A percentile compares a stretch with the other conserved stretches of the same genome.
Conservation (phyloP, 2,113 vertebrate species). For the Choloepus hoffmanni region DNA sequence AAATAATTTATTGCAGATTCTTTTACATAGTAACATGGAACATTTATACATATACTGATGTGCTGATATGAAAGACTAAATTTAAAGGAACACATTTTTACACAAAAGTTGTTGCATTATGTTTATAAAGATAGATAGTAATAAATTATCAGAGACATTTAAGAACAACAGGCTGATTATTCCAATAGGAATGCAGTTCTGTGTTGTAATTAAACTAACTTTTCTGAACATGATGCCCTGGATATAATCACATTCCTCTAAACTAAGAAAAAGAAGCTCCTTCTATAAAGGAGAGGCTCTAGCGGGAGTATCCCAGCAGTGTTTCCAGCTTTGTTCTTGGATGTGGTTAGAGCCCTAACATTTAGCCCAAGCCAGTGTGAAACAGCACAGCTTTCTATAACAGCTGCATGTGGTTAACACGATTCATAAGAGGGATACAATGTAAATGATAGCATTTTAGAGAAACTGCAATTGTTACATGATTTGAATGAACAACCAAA, state of each 20-base stretch:
- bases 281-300: slow-evolving; percentile 68
- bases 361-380: slow-evolving; percentile 3
- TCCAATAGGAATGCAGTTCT: slow-evolving; percentile 73
- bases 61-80: slow-evolving; percentile 81
- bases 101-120: slow-evolving; percentile 82
- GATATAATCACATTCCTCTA: slow-evolving; percentile 59
- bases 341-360: slow-evolving; percentile 24
- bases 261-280: slow-evolving; percentile 50
- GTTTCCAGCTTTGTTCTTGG: background rate
- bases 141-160: slow-evolving; percentile 79
- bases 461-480: slow-evolving; percentile 72
- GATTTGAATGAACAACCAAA: slow-evolving; percentile 72
- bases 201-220: slow-evolving; percentile 61
- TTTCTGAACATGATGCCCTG: slow-evolving; percentile 44
- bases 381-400: slow-evolving; percentile 55
- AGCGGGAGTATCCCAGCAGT: background rate
- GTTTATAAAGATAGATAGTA: slow-evolving; percentile 83
- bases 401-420: slow-evolving; percentile 57
- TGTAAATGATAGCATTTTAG: slow-evolving; percentile 61
- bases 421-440: slow-evolving; percentile 57
- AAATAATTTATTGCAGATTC: slow-evolving; percentile 90
- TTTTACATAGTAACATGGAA: slow-evolving; percentile 86
- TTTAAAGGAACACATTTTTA: slow-evolving; percentile 83
- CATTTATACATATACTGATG: slow-evolving; percentile 86
- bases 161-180: slow-evolving; percentile 72